Percentiles rank a stretch among this genome's conserved stretches.
These are phyloP conservation scores for Agriopis leucophaearia DNA, from an alignment of 2,888 invertebrate species.

Conservation along the genomic window DNA sequence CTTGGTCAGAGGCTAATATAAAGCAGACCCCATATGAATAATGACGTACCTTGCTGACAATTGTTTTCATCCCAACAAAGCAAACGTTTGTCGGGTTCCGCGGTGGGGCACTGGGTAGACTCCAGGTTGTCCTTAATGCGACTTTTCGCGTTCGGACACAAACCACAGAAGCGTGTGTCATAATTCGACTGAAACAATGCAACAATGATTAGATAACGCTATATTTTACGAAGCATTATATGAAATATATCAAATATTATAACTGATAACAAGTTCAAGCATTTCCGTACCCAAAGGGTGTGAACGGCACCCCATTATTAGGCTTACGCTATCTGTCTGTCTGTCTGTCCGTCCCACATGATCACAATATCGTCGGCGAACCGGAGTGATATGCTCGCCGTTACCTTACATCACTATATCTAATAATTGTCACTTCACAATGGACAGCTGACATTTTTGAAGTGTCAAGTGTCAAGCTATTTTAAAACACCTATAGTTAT, in stretches of 20 bases:
- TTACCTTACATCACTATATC: too few species aligned
- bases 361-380: too few species aligned
- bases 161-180: constrained; percentile 76
- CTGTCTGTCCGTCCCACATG: too few species aligned
- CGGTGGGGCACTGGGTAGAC: constrained; percentile 67
- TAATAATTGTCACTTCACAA: too few species aligned
- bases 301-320: too few species aligned
- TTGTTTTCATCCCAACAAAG: constrained; percentile 93
- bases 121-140: constrained; percentile 64
- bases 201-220: constrained; percentile 20
- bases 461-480: too few species aligned
- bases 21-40: neutral
- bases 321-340: too few species aligned
- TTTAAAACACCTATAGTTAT: too few species aligned
- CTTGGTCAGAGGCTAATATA: too few species aligned
- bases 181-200: constrained; percentile 82
- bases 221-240: constrained; percentile 21
- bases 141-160: constrained; percentile 74
- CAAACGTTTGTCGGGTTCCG: constrained; percentile 75
- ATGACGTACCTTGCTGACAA: constrained; percentile 89
- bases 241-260: constrained; percentile 14
- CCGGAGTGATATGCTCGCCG: too few species aligned
- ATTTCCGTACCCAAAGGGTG: too few species aligned
- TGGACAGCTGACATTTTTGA: too few species aligned
- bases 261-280: neutral